phyloP scores from a whole-genome alignment of 2,797 vertebrate genomes.

The Lycodopsis pacificus region DNA sequence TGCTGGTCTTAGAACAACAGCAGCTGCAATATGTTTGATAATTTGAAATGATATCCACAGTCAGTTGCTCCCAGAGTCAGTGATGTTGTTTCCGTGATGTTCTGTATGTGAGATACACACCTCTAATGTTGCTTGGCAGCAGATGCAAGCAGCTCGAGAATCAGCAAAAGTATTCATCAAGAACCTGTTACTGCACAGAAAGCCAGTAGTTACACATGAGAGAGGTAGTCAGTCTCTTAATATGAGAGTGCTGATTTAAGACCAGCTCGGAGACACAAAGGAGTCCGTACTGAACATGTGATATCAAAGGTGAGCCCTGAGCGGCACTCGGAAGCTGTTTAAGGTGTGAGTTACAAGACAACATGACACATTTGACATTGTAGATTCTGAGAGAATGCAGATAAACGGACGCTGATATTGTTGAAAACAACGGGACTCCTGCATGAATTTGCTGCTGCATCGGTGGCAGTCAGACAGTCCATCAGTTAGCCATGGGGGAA shows the following conservation, averaged over 20 bases:
- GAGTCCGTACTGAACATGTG: background rate
- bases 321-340: background rate
- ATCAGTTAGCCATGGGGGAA: slow-evolving; percentile 30
- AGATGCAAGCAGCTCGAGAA: background rate
- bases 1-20: background rate
- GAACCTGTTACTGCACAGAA: background rate
- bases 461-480: slow-evolving; percentile 22
- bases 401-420: slow-evolving; percentile 34
- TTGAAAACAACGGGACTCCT: slow-evolving; percentile 16
- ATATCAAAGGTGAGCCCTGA: slow-evolving; percentile 11
- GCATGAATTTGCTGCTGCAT: slow-evolving; percentile 22
- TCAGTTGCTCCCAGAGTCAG: background rate
- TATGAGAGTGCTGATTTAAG: slow-evolving; percentile 7
- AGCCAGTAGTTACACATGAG: background rate
- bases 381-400: slow-evolving; percentile 28
- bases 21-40: no score
- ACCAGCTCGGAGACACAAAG: slow-evolving; percentile 11
- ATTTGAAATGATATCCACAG: no score
- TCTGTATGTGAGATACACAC: background rate
- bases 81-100: background rate
- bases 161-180: slow-evolving; percentile 1
- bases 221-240: slow-evolving; percentile 4
- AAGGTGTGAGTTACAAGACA: slow-evolving; percentile 20
- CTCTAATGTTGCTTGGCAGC: background rate
- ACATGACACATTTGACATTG: slow-evolving; percentile 30